Conservation (phyloP, 2,888 invertebrate species). For the Lasioglossum figueresi region DNA sequence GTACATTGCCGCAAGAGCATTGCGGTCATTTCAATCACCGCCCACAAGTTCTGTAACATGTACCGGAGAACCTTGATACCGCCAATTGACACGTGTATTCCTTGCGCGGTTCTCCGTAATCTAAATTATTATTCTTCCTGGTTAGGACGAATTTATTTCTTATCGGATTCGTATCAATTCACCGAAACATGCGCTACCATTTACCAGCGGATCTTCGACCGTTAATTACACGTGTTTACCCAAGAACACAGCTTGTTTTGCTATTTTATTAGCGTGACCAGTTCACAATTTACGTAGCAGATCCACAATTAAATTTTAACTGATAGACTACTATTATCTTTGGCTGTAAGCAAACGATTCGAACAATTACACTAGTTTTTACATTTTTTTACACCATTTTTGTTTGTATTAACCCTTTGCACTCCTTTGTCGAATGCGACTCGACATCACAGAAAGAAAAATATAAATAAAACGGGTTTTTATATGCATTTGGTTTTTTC, state of each 20-base stretch:
- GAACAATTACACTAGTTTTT: too few relatives aligned
- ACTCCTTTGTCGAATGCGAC: too few relatives aligned
- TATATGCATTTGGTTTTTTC: too few relatives aligned
- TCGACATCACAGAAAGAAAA: too few relatives aligned
- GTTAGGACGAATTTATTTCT: slow-evolving; percentile 19
- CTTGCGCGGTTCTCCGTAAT: slow-evolving; percentile 51
- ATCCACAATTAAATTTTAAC: not conserved
- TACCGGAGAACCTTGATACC: slow-evolving; percentile 56
- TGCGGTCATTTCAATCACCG: slow-evolving; percentile 69
- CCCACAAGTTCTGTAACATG: slow-evolving; percentile 56
- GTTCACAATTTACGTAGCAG: not conserved
- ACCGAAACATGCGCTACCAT: not conserved
- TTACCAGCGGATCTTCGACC: not conserved
- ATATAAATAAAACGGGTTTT: too few relatives aligned
- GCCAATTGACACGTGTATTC: slow-evolving; percentile 64
- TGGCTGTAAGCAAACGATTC: too few relatives aligned
- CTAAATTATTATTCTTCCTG: slow-evolving; percentile 60
- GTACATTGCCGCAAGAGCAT: slow-evolving; percentile 62
- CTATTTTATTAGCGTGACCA: not conserved
- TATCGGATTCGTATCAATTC: slow-evolving; percentile 41
- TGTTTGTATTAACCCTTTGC: too few relatives aligned
- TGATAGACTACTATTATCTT: too few relatives aligned
- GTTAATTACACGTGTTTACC: not conserved
- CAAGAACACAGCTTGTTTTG: not conserved
- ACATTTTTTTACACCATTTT: too few relatives aligned